phyloP scores from a whole-genome alignment of 2,888 invertebrate genomes.

The Acleris sparsana region DNA sequence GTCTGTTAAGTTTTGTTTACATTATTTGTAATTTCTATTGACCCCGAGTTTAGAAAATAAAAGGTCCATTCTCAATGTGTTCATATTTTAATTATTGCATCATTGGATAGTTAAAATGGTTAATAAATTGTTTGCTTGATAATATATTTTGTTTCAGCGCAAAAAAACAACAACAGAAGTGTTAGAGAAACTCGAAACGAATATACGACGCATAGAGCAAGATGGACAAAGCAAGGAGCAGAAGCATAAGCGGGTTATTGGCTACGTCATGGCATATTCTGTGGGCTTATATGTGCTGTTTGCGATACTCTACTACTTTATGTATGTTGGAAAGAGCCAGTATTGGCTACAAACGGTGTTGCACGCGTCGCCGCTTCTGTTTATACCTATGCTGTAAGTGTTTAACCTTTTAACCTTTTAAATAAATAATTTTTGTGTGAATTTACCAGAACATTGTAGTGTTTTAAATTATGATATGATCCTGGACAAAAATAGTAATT shows the following conservation, averaged over 20 bases:
- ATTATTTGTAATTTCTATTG: too few species aligned
- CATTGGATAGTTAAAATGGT: too few species aligned
- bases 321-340: conserved; percentile 90
- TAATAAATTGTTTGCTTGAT: too few species aligned
- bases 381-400: conserved; percentile 93
- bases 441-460: too few species aligned
- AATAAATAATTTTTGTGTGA: conserved; percentile 3
- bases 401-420: conserved; percentile 29
- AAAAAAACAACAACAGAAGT: conserved; percentile 76
- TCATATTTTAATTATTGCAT: too few species aligned
- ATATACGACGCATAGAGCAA: conserved; percentile 91
- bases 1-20: too few species aligned
- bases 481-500: too few species aligned
- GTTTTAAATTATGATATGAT: too few species aligned
- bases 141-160: conserved; percentile 58
- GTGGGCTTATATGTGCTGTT: conserved; percentile 88
- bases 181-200: conserved; percentile 89
- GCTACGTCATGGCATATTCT: conserved; percentile 88
- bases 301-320: conserved; percentile 90
- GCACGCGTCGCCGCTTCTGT: conserved; percentile 90
- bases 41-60: too few species aligned
- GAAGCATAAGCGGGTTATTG: conserved; percentile 91
- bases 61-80: too few species aligned
- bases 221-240: conserved; percentile 91
- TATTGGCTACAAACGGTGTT: conserved; percentile 87